Conservation (phyloP, 2,888 invertebrate species). For the Sipunculus nudus region DNA sequence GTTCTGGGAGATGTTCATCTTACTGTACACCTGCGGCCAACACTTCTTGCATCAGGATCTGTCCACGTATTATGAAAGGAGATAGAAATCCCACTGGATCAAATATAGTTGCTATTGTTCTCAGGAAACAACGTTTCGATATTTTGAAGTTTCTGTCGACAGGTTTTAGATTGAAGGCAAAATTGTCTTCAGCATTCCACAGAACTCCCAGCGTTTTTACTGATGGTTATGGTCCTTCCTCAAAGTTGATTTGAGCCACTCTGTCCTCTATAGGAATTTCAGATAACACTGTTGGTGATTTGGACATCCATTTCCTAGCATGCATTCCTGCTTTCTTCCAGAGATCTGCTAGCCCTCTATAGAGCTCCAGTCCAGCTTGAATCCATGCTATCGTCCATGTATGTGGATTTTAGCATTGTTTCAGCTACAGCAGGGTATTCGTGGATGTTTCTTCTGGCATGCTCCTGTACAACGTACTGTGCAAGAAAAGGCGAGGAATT, state of each 20-base stretch:
- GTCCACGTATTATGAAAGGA: constrained; percentile 40
- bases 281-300: constrained; percentile 26
- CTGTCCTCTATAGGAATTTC: constrained; percentile 27
- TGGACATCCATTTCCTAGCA: constrained; percentile 23
- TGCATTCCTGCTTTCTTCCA: constrained; percentile 18
- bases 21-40: constrained; percentile 45
- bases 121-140: constrained; percentile 46
- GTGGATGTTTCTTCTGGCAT: constrained; percentile 17
- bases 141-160: background rate
- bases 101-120: constrained; percentile 43
- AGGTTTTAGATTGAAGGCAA: constrained; percentile 19
- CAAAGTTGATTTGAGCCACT: too few species aligned
- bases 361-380: constrained; percentile 27
- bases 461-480: constrained; percentile 32
- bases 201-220: constrained; percentile 34
- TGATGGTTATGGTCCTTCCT: constrained; percentile 22
- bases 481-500: constrained; percentile 40
- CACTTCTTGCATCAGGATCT: constrained; percentile 47
- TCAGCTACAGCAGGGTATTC: constrained; percentile 30
- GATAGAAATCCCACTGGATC: constrained; percentile 53
- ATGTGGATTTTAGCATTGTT: constrained; percentile 36
- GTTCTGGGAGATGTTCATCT: constrained; percentile 41
- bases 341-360: constrained; percentile 8
- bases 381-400: constrained; percentile 40
- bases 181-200: constrained; percentile 25